phyloP scores from a whole-genome alignment of 92 coral and sea anemone genomes.

The Actinernus sp. region DNA sequence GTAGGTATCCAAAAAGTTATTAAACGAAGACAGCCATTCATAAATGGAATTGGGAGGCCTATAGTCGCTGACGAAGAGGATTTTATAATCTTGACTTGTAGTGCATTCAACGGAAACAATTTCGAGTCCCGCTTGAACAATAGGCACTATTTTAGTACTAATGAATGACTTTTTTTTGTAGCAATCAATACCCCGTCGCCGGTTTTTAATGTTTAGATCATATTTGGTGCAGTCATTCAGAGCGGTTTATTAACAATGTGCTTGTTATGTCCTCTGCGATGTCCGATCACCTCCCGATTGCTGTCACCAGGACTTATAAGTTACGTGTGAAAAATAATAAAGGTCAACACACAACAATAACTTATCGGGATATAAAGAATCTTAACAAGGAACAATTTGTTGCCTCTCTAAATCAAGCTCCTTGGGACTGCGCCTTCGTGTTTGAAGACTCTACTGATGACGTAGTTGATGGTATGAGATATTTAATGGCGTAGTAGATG shows the following conservation, averaged over 20 bases:
- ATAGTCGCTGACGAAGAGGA: no score
- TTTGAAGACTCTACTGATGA: constrained; percentile 26
- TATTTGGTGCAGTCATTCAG: constrained; percentile 62
- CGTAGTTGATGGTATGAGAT: constrained; percentile 55
- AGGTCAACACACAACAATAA: not conserved
- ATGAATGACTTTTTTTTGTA: no score
- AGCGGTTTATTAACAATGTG: constrained; percentile 15
- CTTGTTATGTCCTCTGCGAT: constrained; percentile 27
- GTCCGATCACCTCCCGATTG: constrained; percentile 55
- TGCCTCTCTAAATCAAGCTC: constrained; percentile 28
- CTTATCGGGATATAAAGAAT: constrained; percentile 31
- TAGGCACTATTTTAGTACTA: no score
- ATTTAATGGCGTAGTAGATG: constrained; percentile 37
- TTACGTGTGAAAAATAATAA: not conserved
- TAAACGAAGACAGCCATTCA: no score
- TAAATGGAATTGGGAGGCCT: no score
- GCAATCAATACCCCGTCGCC: no score
- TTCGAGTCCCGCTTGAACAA: no score
- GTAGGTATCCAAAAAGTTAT: no score
- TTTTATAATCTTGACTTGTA: no score
- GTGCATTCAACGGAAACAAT: no score
- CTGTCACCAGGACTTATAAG: constrained; percentile 32
- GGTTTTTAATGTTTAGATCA: constrained; percentile 73
- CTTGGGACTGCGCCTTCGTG: constrained; percentile 66
- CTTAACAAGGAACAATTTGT: constrained; percentile 38